These are phyloP conservation scores for Glyptemys insculpta DNA, from an alignment of 2,797 vertebrate genomes.

Conservation along the genomic window DNA sequence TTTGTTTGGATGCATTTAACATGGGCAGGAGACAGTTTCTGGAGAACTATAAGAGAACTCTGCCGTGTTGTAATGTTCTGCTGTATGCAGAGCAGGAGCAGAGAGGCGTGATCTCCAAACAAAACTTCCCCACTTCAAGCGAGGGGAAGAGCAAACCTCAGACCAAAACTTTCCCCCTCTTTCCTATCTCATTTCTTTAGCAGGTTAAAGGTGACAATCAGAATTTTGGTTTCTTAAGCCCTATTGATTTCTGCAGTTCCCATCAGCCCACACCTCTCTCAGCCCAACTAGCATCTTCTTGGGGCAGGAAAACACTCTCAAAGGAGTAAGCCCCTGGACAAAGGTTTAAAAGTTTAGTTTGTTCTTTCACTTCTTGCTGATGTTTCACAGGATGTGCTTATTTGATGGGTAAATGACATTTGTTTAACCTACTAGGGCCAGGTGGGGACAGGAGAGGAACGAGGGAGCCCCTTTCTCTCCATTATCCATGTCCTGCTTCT, in stretches of 20 bases:
- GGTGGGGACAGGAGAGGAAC: neutral
- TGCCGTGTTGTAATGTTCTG: neutral
- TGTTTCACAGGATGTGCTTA: neutral
- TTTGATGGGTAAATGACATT: neutral
- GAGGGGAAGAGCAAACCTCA: neutral
- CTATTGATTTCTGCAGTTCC: neutral
- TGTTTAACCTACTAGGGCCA: neutral
- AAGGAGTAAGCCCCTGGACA: neutral
- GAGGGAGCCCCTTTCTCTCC: neutral
- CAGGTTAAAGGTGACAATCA: neutral
- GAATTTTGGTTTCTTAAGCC: neutral
- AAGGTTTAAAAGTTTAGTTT: neutral
- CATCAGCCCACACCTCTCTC: neutral
- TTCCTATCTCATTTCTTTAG: neutral
- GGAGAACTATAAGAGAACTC: neutral
- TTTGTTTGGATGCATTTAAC: neutral
- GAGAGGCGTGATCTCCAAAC: neutral
- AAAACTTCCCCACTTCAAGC: neutral
- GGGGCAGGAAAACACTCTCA: neutral
- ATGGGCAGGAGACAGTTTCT: neutral
- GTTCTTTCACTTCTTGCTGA: neutral
- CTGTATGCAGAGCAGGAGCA: neutral
- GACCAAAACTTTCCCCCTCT: neutral
- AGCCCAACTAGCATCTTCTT: neutral
- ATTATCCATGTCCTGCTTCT: neutral